Base-by-base conservation (phyloP, 2,113 vertebrate genomes). In the Nycticryphes semicollaris region DNA sequence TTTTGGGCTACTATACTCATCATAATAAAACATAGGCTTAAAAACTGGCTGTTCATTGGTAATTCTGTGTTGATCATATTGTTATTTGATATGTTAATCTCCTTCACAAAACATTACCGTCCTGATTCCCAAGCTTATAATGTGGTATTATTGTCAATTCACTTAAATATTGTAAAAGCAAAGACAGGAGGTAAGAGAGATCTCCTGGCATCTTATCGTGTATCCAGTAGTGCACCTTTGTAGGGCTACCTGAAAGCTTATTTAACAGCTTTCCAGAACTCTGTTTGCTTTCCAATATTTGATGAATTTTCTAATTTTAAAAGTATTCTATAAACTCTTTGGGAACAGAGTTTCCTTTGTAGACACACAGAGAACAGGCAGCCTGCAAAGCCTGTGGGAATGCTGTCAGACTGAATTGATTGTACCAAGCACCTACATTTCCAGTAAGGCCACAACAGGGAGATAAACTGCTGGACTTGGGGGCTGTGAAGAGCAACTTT, bases 301-400 rank as follows among this genome's bases (percentile, higher is more conserved):
- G n/a, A 35, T 41, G 14, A 25, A 7, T 43, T 60, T 39, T 60
- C 31, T 23, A 35, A 81, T 53, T 35, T 83, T 62, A 47, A 20
- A 43, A 64, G 43, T 17, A 17, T 39, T 64, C 45, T 23, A 3
- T 24, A 28, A 45, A 4, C 31, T 59, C 39, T 69, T 73, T 19
- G 18, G 66, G 48, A 54, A 53, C 30, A 24, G 3, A 5, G 62
- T 69, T 51, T 10, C 15, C 12, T 35, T 0, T 14, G 5, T 47
- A 10, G 59, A 82, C 66, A 27, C 59, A 45, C 3, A 9, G 48
- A 53, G 22, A 57, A 13, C 28, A 22, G 35, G 56, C 33, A 60
- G 50, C 28, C 33, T 53, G 64, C 35, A 35, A 18, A 77, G 23
- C 9, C 76, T 0, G 0, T 24, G 54, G 35, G 18, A 81, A 4